Conservation (phyloP, 2,113 vertebrate genomes). For the Notarius quadriscutis region DNA sequence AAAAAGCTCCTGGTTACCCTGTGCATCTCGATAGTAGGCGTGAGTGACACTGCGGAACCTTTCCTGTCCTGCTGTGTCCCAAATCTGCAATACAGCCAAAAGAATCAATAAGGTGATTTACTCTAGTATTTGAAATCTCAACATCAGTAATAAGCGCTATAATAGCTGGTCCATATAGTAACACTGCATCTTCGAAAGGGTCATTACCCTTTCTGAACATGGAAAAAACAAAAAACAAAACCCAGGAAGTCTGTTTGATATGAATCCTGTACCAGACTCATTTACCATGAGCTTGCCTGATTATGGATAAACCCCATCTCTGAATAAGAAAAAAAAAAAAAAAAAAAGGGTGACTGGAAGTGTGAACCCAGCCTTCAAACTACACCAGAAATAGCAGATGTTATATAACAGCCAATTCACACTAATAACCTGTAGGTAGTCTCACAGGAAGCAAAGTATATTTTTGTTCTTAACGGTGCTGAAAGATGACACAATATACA, state of each 20-base stretch:
- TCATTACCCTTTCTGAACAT: neutral
- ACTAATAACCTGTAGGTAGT: slow-evolving; percentile 36
- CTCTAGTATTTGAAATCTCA: slow-evolving; percentile 2
- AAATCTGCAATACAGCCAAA: slow-evolving; percentile 77
- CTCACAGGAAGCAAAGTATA: slow-evolving; percentile 28
- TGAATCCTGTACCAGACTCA: neutral
- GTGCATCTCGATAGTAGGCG: slow-evolving; percentile 96
- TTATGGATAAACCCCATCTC: slow-evolving; percentile 3
- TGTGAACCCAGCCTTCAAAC: slow-evolving; percentile 30
- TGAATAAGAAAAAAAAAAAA: neutral
- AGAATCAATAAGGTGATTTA: slow-evolving; percentile 33
- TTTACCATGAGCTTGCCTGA: neutral
- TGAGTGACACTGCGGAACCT: slow-evolving; percentile 97
- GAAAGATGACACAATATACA: neutral
- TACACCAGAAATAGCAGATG: slow-evolving; percentile 37
- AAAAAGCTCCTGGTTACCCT: slow-evolving; percentile 77
- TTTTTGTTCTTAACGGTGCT: slow-evolving; percentile 22
- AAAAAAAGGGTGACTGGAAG: slow-evolving; percentile 22
- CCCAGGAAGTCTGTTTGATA: neutral
- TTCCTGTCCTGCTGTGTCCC: slow-evolving; percentile 98
- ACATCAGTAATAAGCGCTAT: neutral
- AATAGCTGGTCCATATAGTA: neutral
- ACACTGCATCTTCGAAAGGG: neutral
- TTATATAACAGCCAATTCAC: slow-evolving; percentile 39
- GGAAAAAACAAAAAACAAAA: neutral